Conservation (phyloP, 2,797 vertebrate species). For the Tragelaphus eurycerus region DNA sequence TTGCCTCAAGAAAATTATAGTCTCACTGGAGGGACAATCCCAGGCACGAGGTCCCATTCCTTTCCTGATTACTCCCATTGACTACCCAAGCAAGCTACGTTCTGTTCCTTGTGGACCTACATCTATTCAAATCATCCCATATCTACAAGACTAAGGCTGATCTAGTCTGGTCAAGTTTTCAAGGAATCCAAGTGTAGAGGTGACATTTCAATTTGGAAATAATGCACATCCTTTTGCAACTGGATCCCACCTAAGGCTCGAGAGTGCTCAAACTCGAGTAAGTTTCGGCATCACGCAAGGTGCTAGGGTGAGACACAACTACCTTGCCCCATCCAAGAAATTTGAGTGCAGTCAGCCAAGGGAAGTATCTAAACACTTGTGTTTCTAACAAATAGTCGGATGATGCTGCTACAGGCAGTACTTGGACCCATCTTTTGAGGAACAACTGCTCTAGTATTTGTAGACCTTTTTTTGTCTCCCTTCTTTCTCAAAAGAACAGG, state of each 20-base stretch:
- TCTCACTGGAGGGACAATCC: background rate
- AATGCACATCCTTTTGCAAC: background rate
- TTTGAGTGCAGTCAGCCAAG: background rate
- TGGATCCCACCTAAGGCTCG: background rate
- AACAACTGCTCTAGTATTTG: background rate
- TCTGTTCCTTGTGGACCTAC: background rate
- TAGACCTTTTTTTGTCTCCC: background rate
- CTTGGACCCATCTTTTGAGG: background rate
- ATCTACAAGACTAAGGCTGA: background rate
- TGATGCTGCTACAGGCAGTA: background rate
- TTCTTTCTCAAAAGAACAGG: conserved; percentile 33
- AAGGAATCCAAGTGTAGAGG: background rate
- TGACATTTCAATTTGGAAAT: conserved; percentile 34
- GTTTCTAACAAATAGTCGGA: background rate
- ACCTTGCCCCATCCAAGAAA: background rate
- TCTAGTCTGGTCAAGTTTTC: conserved; percentile 17
- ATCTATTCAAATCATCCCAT: background rate
- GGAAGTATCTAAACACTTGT: background rate
- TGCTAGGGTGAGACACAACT: background rate
- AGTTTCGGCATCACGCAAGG: background rate
- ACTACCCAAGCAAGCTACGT: background rate
- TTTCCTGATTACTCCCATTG: background rate
- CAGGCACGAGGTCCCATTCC: background rate
- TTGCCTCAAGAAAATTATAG: background rate
- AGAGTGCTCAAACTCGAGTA: background rate